phyloP scores from a whole-genome alignment of 2,888 invertebrate species.

The Eristalinus sepulchralis region DNA sequence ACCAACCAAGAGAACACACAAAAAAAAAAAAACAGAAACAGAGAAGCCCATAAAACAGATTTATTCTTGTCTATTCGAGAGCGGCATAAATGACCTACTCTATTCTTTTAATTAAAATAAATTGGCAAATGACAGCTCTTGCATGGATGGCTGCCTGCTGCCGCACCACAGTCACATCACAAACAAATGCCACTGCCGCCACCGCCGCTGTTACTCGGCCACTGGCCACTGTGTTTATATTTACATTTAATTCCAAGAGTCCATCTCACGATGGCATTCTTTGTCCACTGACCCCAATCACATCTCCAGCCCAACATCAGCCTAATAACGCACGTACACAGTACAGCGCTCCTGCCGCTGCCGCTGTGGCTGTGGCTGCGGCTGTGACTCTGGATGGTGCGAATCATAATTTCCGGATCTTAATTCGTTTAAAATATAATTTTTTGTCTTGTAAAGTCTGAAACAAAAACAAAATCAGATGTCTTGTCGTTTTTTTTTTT shows the following conservation, averaged over 20 bases:
- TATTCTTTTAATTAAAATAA: slow-evolving; percentile 59
- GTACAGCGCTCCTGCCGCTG: not conserved
- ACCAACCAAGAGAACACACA: not conserved
- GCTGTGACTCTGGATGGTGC: slow-evolving; percentile 2
- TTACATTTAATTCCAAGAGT: slow-evolving; percentile 21
- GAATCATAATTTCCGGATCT: slow-evolving; percentile 38
- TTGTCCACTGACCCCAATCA: slow-evolving; percentile 46
- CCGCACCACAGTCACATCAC: not conserved
- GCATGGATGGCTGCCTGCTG: not conserved
- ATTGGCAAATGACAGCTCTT: slow-evolving; percentile 51
- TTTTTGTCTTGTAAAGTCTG: not conserved
- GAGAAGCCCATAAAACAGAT: slow-evolving; percentile 1
- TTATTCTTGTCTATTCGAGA: slow-evolving; percentile 3
- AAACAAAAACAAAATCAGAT: not conserved
- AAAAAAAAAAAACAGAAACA: not conserved
- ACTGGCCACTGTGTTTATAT: slow-evolving; percentile 7
- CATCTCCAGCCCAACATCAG: not conserved
- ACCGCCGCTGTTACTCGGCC: not conserved
- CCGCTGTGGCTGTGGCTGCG: too few species aligned
- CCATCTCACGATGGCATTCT: slow-evolving; percentile 5
- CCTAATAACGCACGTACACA: not conserved
- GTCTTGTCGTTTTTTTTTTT: not conserved
- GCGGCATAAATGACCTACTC: slow-evolving; percentile 51
- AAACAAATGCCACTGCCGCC: not conserved
- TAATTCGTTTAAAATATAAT: slow-evolving; percentile 26